A percentile compares a stretch with the other conserved stretches of the same genome.
These are phyloP conservation scores for Beris morrisii DNA, from an alignment of 2,888 invertebrate species.

Conservation along the genomic window DNA sequence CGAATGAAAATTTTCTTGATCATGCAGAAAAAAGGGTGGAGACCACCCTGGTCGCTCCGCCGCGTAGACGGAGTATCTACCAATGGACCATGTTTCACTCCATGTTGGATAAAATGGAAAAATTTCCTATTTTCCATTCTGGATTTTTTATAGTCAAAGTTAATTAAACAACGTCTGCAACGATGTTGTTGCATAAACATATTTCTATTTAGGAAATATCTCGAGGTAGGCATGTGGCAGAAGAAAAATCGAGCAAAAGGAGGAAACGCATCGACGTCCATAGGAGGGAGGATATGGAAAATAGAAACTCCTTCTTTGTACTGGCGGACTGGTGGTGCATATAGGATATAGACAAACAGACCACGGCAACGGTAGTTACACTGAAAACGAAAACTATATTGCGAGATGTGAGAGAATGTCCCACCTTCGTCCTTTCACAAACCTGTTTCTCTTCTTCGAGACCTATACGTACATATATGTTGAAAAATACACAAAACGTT, in stretches of 20 bases:
- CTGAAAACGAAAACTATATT: conserved; percentile 23
- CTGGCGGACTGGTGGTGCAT: conserved; percentile 30
- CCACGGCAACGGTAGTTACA: conserved; percentile 25
- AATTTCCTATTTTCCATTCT: conserved; percentile 21
- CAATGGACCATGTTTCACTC: neutral
- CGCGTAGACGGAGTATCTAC: conserved; percentile 22
- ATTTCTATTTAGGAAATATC: conserved; percentile 13
- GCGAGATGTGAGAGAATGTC: conserved; percentile 28
- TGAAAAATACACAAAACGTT: conserved; percentile 37
- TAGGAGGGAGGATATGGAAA: conserved; percentile 26
- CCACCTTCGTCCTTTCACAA: too few relatives aligned
- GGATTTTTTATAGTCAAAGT: conserved; percentile 35
- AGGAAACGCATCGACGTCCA: conserved; percentile 1
- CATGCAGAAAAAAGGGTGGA: conserved; percentile 20
- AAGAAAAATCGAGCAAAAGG: conserved; percentile 7
- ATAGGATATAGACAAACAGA: conserved; percentile 29
- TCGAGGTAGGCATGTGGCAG: neutral
- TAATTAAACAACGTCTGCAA: conserved; percentile 38
- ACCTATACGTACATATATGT: neutral
- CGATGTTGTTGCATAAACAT: conserved; percentile 35
- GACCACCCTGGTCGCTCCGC: conserved; percentile 24
- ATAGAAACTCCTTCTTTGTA: conserved; percentile 34
- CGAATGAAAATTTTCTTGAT: conserved; percentile 35
- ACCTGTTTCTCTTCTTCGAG: conserved; percentile 1
- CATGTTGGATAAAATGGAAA: conserved; percentile 32